phyloP scores from a whole-genome alignment of 2,888 invertebrate species.

The Caenorhabditis doughertyi region DNA sequence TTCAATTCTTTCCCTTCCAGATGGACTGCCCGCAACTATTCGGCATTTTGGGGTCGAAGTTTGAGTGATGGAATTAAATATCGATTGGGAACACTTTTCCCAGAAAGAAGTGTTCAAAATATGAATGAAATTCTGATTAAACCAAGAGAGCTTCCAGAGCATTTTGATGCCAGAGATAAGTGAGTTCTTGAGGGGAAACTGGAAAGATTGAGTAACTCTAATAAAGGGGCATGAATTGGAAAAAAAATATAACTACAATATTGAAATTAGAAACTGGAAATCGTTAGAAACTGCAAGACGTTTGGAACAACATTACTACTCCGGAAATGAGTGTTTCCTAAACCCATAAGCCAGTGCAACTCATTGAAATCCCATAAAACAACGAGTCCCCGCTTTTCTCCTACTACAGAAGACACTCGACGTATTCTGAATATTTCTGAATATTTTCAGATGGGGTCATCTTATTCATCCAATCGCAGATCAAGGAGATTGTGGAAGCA shows the following conservation, averaged over 20 bases:
- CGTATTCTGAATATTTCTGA: too few relatives aligned
- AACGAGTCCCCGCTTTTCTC: too few relatives aligned
- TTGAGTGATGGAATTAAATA: slow-evolving; percentile 89
- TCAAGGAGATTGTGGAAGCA: slow-evolving; percentile 89
- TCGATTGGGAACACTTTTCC: slow-evolving; percentile 88
- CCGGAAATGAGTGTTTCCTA: background rate
- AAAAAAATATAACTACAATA: background rate
- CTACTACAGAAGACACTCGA: background rate
- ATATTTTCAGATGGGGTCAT: slow-evolving; percentile 86
- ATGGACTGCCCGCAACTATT: slow-evolving; percentile 91
- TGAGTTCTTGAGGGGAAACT: slow-evolving; percentile 33
- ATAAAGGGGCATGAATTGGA: too few relatives aligned
- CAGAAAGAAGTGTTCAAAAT: slow-evolving; percentile 85
- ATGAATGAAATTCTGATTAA: slow-evolving; percentile 85
- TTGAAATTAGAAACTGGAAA: too few relatives aligned
- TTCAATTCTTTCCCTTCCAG: slow-evolving; percentile 84
- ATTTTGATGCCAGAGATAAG: slow-evolving; percentile 89
- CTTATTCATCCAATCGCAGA: slow-evolving; percentile 87
- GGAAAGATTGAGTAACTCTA: background rate
- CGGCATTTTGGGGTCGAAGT: slow-evolving; percentile 90
- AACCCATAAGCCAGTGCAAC: background rate
- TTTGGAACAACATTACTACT: background rate
- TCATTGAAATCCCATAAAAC: too few relatives aligned
- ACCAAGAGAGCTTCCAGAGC: slow-evolving; percentile 85
- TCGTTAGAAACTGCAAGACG: too few relatives aligned